Evolutionary conservation across 2,797 vertebrate genomes (phyloP), one percentile per base, ranked within the genome.

Genomic region (Spheniscus humboldti): DNA sequence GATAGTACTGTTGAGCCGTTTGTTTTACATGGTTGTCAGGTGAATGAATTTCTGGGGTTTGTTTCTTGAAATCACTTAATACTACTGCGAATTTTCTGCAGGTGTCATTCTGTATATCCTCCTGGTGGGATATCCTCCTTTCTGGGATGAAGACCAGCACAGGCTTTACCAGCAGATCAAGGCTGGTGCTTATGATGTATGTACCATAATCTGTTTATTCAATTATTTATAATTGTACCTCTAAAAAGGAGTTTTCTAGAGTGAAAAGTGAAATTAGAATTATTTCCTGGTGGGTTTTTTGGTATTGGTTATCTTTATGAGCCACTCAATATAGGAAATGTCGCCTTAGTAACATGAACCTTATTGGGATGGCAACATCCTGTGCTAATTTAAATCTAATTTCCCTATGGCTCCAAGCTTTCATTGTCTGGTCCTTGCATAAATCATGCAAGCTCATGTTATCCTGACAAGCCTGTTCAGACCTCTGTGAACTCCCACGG

Each of bases 61-160:
- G 14, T 95, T 96, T 93, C 93, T 87, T 92, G 90, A 91, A 91
- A 95, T 93, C 62, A 43, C 59, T 95, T 92, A 91, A 83, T 88
- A 17, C 31, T 77, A 25, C 33, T 90, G 16, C 95, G 62, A 17
- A 78, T 96, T 96, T 92, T 95, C 59, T 90, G 50, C 92, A 99
- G 99, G 99, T 94, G 99, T 99, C 95, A 99, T 99, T 95, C 99
- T 99, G 60, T 99, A 99, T 95, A 99, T 99, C 82, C 98, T 99
- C 11, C 97, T 99, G 96, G 99, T 99, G 96, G 99, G 99, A 69
- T 99, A 99, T 62, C 99, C 99, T 95, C 99, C 99, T 1, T 99
- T 99, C 98, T 99, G 99, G 99, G 99, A 99, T 66, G 99, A 99
- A 95, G 99, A 99, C 98, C 99, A 99, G 92, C 99, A 99, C 97